phyloP scores from a whole-genome alignment of 2,888 invertebrate genomes.

The Halocaridina rubra region DNA sequence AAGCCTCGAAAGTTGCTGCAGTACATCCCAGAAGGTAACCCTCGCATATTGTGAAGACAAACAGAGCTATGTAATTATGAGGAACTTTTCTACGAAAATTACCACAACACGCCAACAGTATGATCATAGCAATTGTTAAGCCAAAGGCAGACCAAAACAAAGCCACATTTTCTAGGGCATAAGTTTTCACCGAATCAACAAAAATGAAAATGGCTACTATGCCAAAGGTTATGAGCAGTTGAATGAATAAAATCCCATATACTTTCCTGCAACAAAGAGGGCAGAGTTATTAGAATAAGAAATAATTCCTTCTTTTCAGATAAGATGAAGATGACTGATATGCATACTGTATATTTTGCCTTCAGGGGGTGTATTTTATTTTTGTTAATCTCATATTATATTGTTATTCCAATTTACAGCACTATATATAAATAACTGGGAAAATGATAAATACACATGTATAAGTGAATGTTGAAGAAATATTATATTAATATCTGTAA shows the following conservation, averaged over 20 bases:
- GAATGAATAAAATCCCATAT: constrained; percentile 84
- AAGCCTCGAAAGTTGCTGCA: constrained; percentile 75
- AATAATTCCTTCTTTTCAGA: not conserved
- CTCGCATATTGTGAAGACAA: constrained; percentile 85
- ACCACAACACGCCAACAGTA: constrained; percentile 59
- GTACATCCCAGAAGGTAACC: constrained; percentile 82
- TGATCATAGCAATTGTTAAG: constrained; percentile 54
- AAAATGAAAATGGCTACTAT: constrained; percentile 81
- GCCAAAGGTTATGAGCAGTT: constrained; percentile 81
- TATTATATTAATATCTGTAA: no score
- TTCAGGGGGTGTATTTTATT: not conserved
- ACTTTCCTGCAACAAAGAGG: constrained; percentile 74
- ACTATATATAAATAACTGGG: not conserved
- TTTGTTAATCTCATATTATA: not conserved
- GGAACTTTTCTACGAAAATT: constrained; percentile 80
- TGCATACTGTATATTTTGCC: not conserved
- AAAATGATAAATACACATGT: not conserved
- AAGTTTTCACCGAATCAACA: constrained; percentile 18
- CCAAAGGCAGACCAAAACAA: constrained; percentile 51
- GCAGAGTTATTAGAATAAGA: not conserved
- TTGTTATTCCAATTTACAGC: not conserved
- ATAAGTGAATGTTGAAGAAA: no score
- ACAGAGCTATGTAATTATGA: constrained; percentile 87
- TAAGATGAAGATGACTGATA: not conserved
- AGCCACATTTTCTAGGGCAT: not conserved